phyloP scores from a whole-genome alignment of 2,888 invertebrate genomes.

The Argynnis bischoffii region DNA sequence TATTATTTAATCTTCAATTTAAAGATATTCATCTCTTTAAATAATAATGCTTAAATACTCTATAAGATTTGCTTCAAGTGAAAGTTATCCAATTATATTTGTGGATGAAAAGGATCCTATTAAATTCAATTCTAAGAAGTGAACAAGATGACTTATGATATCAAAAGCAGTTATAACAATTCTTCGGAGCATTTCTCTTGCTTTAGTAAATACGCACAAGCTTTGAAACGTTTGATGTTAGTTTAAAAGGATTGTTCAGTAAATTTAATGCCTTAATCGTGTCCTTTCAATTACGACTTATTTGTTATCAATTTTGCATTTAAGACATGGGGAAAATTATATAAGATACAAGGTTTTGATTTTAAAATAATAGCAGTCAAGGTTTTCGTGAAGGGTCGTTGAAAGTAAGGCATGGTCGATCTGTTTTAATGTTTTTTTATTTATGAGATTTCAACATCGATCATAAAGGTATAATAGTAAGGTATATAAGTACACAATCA shows the following conservation, averaged over 20 bases:
- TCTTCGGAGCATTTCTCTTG: not conserved
- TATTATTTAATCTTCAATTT: no score
- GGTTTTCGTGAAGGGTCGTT: no score
- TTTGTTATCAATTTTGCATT: not conserved
- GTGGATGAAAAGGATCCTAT: conserved; percentile 4
- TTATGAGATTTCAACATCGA: no score
- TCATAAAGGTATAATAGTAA: no score
- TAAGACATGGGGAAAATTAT: not conserved
- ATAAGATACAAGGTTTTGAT: not conserved
- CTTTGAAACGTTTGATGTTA: conserved; percentile 20
- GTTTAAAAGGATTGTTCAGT: conserved; percentile 25
- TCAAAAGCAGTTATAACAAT: conserved; percentile 6
- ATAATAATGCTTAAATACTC: no score
- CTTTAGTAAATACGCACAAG: conserved; percentile 15
- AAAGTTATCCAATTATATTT: conserved; percentile 4
- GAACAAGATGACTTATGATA: conserved; percentile 6
- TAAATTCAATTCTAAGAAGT: conserved; percentile 16
- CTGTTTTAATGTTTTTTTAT: no score
- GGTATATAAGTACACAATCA: no score
- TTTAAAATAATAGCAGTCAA: no score
- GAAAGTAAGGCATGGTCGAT: no score
- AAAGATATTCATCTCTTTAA: no score
- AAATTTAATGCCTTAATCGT: conserved; percentile 2
- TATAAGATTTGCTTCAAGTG: not conserved
- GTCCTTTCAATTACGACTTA: conserved; percentile 15